These are phyloP conservation scores for Lophochroa leadbeateri DNA, from an alignment of 2,113 vertebrate genomes.

Conservation along the genomic window DNA sequence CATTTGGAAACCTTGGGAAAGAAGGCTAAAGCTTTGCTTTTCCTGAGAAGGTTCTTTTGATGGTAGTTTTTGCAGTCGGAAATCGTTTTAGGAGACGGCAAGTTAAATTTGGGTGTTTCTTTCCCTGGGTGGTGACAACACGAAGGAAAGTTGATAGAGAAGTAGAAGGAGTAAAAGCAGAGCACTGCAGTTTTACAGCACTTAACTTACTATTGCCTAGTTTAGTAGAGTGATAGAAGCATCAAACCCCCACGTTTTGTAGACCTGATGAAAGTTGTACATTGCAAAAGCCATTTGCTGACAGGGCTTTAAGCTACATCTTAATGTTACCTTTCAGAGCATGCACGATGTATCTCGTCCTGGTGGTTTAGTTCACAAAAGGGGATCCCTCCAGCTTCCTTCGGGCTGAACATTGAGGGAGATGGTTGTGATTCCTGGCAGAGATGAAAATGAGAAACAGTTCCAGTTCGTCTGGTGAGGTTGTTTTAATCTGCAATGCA, in stretches of 20 bases:
- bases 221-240: not conserved
- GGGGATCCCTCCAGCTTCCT: not conserved
- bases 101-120: not conserved
- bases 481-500: not conserved
- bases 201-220: too few species aligned
- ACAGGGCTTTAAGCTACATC: rapidly evolving
- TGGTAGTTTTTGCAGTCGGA: not conserved
- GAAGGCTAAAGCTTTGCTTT: not conserved
- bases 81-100: not conserved
- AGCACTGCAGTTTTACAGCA: not conserved
- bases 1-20: not conserved
- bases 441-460: not conserved
- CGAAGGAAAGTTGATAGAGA: not conserved
- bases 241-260: not conserved
- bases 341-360: rapidly evolving
- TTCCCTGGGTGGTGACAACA: not conserved
- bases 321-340: not conserved
- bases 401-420: not conserved
- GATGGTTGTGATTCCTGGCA: not conserved
- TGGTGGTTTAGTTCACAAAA: rapidly evolving
- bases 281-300: not conserved
- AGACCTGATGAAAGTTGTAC: not conserved
- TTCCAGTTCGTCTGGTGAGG: not conserved
- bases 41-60: not conserved
- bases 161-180: not conserved